Percentiles rank a stretch among this genome's conserved stretches.
phyloP scores from a whole-genome alignment of 2,797 vertebrate genomes.

The Aldrovandia affinis region DNA sequence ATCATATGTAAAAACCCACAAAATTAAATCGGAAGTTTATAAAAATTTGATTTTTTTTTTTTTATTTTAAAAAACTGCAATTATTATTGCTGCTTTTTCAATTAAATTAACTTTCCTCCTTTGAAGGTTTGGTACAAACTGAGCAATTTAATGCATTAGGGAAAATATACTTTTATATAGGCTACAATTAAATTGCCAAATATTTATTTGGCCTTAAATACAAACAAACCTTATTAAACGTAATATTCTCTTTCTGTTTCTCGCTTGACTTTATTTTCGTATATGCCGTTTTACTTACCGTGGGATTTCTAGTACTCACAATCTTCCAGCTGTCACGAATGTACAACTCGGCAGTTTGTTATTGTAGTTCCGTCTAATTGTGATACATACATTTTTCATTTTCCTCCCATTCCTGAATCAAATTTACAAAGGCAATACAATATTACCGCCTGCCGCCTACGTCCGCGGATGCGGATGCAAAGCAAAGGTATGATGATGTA shows the following conservation, averaged over 20 bases:
- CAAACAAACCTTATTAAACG: neutral
- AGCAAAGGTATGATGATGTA: neutral
- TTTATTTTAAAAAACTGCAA: neutral
- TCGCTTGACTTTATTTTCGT: neutral
- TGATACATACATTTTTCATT: constrained; percentile 1
- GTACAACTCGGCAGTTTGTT: neutral
- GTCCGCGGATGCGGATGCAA: neutral
- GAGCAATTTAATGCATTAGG: neutral
- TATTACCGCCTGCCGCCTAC: neutral
- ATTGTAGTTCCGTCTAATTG: neutral
- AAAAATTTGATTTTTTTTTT: too few relatives aligned
- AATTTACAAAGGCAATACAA: neutral
- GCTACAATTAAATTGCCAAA: too few relatives aligned
- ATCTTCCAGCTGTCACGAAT: neutral
- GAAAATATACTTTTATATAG: neutral
- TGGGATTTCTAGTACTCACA: neutral
- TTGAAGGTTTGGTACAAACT: neutral
- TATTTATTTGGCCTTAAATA: neutral
- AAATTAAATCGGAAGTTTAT: neutral
- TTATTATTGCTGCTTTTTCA: neutral
- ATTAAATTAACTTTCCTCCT: neutral
- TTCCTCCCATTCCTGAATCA: neutral
- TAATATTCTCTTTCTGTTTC: neutral
- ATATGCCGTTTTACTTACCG: neutral
- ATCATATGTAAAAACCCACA: neutral